phyloP scores from a whole-genome alignment of 2,113 vertebrate genomes.

The Cercocebus atys region DNA sequence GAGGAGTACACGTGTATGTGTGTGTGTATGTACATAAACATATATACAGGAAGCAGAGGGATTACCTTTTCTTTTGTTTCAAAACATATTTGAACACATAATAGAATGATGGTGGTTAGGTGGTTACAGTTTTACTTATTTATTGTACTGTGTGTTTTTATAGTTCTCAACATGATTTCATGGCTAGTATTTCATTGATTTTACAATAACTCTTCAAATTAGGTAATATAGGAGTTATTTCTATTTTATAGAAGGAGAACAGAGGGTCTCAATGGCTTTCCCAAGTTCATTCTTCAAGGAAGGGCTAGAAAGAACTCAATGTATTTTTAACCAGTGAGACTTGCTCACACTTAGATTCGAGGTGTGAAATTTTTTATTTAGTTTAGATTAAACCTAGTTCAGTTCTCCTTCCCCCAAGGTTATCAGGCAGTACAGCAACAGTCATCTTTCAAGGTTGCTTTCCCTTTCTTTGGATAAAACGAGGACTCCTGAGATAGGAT shows the following conservation, averaged over 20 bases:
- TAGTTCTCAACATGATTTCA: not conserved
- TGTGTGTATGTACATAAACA: not conserved
- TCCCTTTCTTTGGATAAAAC: not conserved
- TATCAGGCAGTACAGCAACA: not conserved
- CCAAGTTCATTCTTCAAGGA: not conserved
- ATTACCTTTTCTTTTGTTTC: not conserved
- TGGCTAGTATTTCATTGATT: not conserved
- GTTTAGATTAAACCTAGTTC: not conserved
- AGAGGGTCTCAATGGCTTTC: not conserved
- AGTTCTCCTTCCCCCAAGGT: not conserved
- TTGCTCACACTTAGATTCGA: not conserved
- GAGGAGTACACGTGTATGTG: not conserved
- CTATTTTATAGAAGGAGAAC: not conserved
- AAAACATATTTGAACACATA: not conserved
- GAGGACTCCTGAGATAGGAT: too few relatives aligned
- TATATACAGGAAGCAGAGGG: not conserved
- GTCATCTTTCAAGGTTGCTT: not conserved
- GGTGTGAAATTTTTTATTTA: not conserved
- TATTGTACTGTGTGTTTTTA: not conserved
- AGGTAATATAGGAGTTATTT: not conserved
- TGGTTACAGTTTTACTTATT: not conserved
- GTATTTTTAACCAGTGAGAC: not conserved
- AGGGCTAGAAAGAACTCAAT: not conserved
- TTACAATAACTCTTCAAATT: not conserved
- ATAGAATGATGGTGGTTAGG: not conserved